A percentile compares a stretch with the other conserved stretches of the same genome.
These are phyloP conservation scores for Ranitomeya variabilis DNA, from an alignment of 2,113 vertebrate species.

Conservation along the genomic window DNA sequence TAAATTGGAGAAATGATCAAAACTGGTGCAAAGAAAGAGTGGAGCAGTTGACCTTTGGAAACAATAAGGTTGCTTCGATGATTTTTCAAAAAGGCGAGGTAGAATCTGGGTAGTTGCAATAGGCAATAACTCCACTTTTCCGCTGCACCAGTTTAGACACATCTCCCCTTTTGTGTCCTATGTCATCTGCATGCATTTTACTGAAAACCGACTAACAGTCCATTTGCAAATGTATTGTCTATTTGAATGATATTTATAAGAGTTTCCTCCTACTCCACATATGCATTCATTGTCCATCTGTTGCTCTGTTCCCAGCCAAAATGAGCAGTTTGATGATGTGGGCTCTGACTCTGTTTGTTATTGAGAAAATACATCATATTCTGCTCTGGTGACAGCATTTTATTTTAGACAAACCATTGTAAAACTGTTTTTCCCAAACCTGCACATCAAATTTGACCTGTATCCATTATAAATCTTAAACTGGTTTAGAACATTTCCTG, in stretches of 20 bases:
- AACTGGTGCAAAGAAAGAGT: neutral
- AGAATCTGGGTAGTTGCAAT: neutral
- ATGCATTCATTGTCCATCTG: slow-evolving; percentile 53
- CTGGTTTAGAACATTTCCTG: too few species aligned
- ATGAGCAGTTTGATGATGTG: slow-evolving; percentile 54
- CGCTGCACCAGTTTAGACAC: neutral
- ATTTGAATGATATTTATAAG: slow-evolving; percentile 51
- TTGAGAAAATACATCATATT: slow-evolving; percentile 11
- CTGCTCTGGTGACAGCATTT: neutral
- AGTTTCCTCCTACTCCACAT: slow-evolving; percentile 51
- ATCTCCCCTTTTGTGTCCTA: neutral
- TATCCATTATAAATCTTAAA: neutral
- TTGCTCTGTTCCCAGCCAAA: slow-evolving; percentile 44
- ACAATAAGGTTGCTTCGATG: neutral
- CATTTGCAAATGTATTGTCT: slow-evolving; percentile 53
- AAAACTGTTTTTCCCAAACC: neutral
- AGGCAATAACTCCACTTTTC: neutral
- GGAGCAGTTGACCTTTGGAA: neutral
- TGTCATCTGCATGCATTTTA: neutral
- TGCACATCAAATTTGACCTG: neutral
- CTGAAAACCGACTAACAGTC: slow-evolving; percentile 27
- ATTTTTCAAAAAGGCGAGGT: neutral
- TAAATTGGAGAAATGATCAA: too few species aligned
- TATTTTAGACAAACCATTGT: neutral
- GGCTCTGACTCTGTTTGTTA: slow-evolving; percentile 24